Conservation (phyloP, 2,888 invertebrate species). For the Drosophila testacea region DNA sequence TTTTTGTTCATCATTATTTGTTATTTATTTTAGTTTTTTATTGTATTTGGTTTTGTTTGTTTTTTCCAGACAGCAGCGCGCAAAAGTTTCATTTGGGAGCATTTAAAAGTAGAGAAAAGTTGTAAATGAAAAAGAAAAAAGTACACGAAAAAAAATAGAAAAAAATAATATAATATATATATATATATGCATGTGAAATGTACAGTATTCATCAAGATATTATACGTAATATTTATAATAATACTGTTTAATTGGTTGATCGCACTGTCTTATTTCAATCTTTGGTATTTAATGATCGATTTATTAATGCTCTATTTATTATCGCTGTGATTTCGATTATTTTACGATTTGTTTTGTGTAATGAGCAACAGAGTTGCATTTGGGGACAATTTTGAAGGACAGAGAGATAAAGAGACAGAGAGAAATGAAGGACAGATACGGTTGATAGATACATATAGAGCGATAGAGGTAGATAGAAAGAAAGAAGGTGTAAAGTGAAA, state of each 20-base stretch:
- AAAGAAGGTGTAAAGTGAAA: constrained; percentile 2
- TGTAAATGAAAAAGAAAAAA: constrained; percentile 75
- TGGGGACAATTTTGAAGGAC: constrained; percentile 3
- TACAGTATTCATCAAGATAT: constrained; percentile 51
- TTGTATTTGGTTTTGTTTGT: constrained; percentile 20
- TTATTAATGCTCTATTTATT: constrained; percentile 1
- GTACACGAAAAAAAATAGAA: constrained; percentile 70
- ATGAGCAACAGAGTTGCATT: constrained; percentile 26
- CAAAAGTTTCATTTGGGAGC: constrained; percentile 71
- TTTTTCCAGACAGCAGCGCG: constrained; percentile 78
- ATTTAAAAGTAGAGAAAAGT: constrained; percentile 72
- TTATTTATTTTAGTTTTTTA: constrained; percentile 29
- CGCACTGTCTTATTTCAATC: constrained; percentile 6
- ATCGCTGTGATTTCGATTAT: constrained; percentile 19
- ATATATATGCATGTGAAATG: constrained; percentile 71
- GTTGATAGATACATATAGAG: constrained; percentile 15
- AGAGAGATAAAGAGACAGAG: constrained; percentile 11
- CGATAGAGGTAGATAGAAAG: constrained; percentile 11
- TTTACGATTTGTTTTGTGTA: constrained; percentile 4
- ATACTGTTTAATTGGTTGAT: constrained; percentile 20
- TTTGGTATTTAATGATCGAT: constrained; percentile 11
- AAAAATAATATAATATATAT: constrained; percentile 56
- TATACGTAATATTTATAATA: constrained; percentile 49
- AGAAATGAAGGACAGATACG: constrained; percentile 26
- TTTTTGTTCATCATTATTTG: constrained; percentile 14